A percentile compares a stretch with the other conserved stretches of the same genome.
Conservation (phyloP, 2,888 invertebrate species). For the Stenotaenia linearis region DNA sequence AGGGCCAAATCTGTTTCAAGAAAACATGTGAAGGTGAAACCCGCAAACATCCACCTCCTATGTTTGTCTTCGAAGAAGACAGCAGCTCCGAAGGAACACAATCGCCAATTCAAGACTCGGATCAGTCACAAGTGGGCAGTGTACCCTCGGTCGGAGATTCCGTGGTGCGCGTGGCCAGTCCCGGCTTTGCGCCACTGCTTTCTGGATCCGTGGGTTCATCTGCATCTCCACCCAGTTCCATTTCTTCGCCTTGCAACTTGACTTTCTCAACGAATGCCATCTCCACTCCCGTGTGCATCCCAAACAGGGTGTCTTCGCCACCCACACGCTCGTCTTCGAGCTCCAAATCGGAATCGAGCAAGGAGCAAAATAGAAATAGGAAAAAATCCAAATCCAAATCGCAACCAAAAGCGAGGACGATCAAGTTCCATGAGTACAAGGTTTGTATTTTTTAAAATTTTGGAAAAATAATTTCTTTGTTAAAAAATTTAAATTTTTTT, state of each 20-base stretch:
- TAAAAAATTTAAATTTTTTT: slow-evolving; percentile 32
- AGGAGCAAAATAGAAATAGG: slow-evolving; percentile 61
- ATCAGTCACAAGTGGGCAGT: slow-evolving; percentile 31
- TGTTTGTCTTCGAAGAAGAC: slow-evolving; percentile 84
- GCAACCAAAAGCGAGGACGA: slow-evolving; percentile 74
- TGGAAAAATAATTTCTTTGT: background rate
- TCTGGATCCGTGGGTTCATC: slow-evolving; percentile 60
- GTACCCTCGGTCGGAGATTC: slow-evolving; percentile 49
- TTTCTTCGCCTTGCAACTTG: slow-evolving; percentile 55
- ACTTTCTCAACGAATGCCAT: slow-evolving; percentile 33
- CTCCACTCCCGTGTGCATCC: slow-evolving; percentile 3
- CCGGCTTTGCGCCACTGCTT: slow-evolving; percentile 52
- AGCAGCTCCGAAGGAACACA: slow-evolving; percentile 59
- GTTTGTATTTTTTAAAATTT: slow-evolving; percentile 41
- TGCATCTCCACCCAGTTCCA: slow-evolving; percentile 59
- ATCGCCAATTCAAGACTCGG: slow-evolving; percentile 42
- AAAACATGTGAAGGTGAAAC: slow-evolving; percentile 85
- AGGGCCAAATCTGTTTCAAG: slow-evolving; percentile 85
- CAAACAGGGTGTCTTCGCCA: slow-evolving; percentile 40
- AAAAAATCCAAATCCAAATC: slow-evolving; percentile 77
- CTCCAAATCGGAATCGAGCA: slow-evolving; percentile 40
- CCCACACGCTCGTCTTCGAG: slow-evolving; percentile 34
- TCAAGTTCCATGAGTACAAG: slow-evolving; percentile 96
- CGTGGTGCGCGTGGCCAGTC: slow-evolving; percentile 40
- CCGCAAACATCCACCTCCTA: slow-evolving; percentile 76